Percentiles rank a stretch among this genome's conserved stretches.
These are phyloP conservation scores for Mesitornis unicolor DNA, from an alignment of 2,113 vertebrate genomes.

Conservation along the genomic window DNA sequence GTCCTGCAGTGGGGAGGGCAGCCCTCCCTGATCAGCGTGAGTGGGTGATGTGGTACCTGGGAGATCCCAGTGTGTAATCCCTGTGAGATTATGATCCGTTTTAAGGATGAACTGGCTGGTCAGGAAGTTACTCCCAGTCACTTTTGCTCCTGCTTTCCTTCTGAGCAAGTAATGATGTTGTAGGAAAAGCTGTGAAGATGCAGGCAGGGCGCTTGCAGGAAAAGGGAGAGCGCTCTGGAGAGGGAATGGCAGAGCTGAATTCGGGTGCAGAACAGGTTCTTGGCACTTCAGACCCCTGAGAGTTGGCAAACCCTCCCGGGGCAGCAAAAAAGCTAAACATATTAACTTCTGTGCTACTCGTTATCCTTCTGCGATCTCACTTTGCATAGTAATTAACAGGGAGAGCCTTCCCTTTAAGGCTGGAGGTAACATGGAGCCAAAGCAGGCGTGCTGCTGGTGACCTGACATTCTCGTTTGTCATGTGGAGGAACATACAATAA, in stretches of 20 bases:
- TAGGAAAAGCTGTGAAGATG: neutral
- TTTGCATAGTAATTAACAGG: conserved; percentile 64
- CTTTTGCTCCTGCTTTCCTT: neutral
- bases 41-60: neutral
- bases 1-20: neutral
- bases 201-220: neutral
- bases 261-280: neutral
- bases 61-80: neutral
- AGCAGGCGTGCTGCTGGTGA: conserved; percentile 55
- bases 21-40: fast-evolving
- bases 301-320: neutral
- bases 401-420: conserved; percentile 42
- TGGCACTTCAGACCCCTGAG: neutral
- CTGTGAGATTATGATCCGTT: neutral
- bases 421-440: conserved; percentile 52
- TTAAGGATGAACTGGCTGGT: neutral
- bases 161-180: neutral
- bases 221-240: neutral
- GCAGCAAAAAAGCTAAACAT: neutral
- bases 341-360: neutral
- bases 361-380: conserved; percentile 18
- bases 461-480: conserved; percentile 73
- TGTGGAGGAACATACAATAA: conserved; percentile 60
- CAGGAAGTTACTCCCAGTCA: neutral
- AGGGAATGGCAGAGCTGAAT: neutral